These are phyloP conservation scores for Latrodectus hesperus DNA, from an alignment of 2,888 invertebrate genomes.

Conservation along the genomic window DNA sequence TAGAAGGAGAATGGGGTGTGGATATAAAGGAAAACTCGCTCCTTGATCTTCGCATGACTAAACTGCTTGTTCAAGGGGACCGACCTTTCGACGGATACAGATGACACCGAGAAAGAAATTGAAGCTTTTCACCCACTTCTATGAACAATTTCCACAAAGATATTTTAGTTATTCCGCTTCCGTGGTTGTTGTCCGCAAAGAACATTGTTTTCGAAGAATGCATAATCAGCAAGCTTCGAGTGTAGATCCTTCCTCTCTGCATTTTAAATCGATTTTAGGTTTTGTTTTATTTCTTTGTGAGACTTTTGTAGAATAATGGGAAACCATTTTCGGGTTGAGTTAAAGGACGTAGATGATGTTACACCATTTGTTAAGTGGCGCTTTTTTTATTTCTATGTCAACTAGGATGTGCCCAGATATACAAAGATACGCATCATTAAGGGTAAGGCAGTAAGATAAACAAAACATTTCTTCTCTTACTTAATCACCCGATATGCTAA, in stretches of 20 bases:
- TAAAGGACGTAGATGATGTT: too few relatives aligned
- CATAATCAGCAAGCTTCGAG: conserved; percentile 9
- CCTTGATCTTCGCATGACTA: conserved; percentile 1
- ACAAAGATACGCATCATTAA: too few relatives aligned
- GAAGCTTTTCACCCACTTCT: conserved; percentile 17
- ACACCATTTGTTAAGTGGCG: too few relatives aligned
- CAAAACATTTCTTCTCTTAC: too few relatives aligned
- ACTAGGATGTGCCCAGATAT: too few relatives aligned
- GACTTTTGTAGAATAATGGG: background rate
- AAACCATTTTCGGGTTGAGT: background rate
- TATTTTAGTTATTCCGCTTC: conserved; percentile 20
- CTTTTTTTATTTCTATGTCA: too few relatives aligned
- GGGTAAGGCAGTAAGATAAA: too few relatives aligned
- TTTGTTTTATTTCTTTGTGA: background rate
- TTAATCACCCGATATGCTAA: too few relatives aligned
- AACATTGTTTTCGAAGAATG: conserved; percentile 12
- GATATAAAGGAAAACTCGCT: background rate
- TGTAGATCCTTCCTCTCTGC: background rate
- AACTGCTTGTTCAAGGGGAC: conserved; percentile 4
- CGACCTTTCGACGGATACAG: conserved; percentile 3
- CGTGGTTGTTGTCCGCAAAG: conserved; percentile 17
- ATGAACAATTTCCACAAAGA: conserved; percentile 17
- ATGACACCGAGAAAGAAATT: conserved; percentile 7
- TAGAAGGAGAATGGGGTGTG: background rate
- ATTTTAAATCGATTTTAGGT: conserved; percentile 5